Percentiles rank a stretch among this genome's conserved stretches.
Conservation (phyloP, 1,140 invertebrate species). For the Cryptotermes secundus region DNA sequence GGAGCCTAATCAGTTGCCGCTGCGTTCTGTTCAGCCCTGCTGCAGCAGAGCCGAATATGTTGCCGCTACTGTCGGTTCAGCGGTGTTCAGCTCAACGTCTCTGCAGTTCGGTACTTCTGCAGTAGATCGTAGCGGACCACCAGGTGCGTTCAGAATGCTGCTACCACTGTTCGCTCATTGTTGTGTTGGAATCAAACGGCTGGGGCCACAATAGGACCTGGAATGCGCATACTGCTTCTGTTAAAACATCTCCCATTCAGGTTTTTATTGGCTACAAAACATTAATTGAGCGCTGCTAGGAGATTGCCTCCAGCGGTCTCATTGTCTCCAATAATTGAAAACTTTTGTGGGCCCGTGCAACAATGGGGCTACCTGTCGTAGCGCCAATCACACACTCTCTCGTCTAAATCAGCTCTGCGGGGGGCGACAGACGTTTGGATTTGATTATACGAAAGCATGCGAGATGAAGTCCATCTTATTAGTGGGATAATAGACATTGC, state of each 20-base stretch:
- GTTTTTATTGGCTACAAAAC: constrained; percentile 14
- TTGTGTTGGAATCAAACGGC: constrained; percentile 7
- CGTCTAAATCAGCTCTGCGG: constrained; percentile 13
- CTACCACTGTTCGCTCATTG: constrained; percentile 10
- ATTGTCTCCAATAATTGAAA: constrained; percentile 26
- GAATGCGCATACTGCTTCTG: constrained; percentile 17
- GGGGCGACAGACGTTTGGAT: constrained; percentile 16
- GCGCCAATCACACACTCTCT: constrained; percentile 17
- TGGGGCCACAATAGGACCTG: not conserved
- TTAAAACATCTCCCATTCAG: constrained; percentile 14
- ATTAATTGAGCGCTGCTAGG: constrained; percentile 15
- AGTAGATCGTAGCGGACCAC: not conserved
- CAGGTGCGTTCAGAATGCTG: constrained; percentile 3
- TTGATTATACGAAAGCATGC: constrained; percentile 19
- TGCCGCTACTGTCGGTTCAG: not conserved
- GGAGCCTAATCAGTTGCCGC: not conserved
- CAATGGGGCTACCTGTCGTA: constrained; percentile 24
- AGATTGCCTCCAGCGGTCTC: constrained; percentile 1
- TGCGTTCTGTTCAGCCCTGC: too few relatives aligned
- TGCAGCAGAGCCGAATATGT: too few relatives aligned
- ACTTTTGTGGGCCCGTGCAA: constrained; percentile 22
- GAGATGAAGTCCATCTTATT: constrained; percentile 10
- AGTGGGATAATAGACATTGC: not conserved
- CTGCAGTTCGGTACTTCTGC: not conserved
- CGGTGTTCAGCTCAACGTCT: not conserved